Conservation (phyloP, 2,113 vertebrate species). For the Phoxinus phoxinus region DNA sequence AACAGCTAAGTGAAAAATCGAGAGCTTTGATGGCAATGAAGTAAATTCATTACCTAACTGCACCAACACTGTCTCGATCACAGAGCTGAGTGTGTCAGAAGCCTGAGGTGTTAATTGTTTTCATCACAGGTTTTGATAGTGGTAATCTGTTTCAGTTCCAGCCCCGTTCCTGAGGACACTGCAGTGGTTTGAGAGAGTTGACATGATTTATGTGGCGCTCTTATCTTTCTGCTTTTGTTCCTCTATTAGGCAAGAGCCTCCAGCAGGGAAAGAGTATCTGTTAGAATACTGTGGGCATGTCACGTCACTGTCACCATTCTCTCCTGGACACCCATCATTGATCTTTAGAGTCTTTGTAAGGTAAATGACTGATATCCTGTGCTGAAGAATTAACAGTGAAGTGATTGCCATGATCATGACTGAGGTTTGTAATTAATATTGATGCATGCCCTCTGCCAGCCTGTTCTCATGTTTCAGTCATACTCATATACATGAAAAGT, state of each 20-base stretch:
- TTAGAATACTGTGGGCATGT: conserved; percentile 41
- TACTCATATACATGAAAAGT: too few relatives aligned
- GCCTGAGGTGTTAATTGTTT: conserved; percentile 39
- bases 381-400: not conserved
- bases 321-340: conserved; percentile 24
- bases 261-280: conserved; percentile 27
- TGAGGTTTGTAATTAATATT: conserved; percentile 21
- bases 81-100: conserved; percentile 13
- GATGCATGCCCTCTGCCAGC: not conserved
- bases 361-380: conserved; percentile 24
- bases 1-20: conserved; percentile 31
- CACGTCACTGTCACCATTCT: conserved; percentile 35
- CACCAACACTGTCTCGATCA: not conserved
- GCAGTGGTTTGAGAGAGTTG: conserved; percentile 10
- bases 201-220: conserved; percentile 34
- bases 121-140: conserved; percentile 44
- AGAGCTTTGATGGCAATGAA: conserved; percentile 27
- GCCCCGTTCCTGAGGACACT: conserved; percentile 15
- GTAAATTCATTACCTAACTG: conserved; percentile 40
- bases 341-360: conserved; percentile 32
- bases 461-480: not conserved
- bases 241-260: conserved; percentile 35
- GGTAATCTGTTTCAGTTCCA: conserved; percentile 38
- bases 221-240: conserved; percentile 46
- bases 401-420: conserved; percentile 2